phyloP scores from a whole-genome alignment of 2,797 vertebrate species.

The Pangasius sanitwongsei region DNA sequence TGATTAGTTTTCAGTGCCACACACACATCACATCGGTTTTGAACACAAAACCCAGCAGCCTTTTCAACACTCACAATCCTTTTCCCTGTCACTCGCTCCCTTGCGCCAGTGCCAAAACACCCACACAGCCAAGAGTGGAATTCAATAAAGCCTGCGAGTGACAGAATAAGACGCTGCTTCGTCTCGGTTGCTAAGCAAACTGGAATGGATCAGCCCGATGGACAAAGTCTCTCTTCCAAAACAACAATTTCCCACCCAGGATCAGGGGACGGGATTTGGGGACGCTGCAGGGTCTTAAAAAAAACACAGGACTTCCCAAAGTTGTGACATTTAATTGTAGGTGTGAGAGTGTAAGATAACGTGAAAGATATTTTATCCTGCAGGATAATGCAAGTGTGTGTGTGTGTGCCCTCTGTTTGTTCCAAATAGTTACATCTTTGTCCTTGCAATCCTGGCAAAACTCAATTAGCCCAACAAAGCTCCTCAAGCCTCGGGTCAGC shows the following conservation, averaged over 20 bases:
- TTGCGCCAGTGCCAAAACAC: slow-evolving; percentile 41
- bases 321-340: neutral
- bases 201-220: slow-evolving; percentile 41
- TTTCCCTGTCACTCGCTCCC: slow-evolving; percentile 45
- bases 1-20: slow-evolving; percentile 12
- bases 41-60: slow-evolving; percentile 22
- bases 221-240: slow-evolving; percentile 26
- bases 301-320: neutral
- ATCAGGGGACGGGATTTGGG: neutral
- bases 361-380: slow-evolving; percentile 10
- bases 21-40: slow-evolving; percentile 21
- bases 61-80: slow-evolving; percentile 32
- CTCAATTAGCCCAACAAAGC: slow-evolving; percentile 24
- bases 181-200: slow-evolving; percentile 70
- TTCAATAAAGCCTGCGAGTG: slow-evolving; percentile 54
- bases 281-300: neutral
- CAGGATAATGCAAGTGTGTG: neutral
- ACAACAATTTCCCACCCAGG: slow-evolving; percentile 13
- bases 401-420: neutral
- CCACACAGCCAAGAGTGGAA: slow-evolving; percentile 52
- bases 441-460: slow-evolving; percentile 3
- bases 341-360: neutral
- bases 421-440: slow-evolving; percentile 9
- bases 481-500: slow-evolving; percentile 1
- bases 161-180: slow-evolving; percentile 54